Evolutionary conservation across 1,140 invertebrate species (phyloP).

Genomic region (Drosophila equinoxialis): DNA sequence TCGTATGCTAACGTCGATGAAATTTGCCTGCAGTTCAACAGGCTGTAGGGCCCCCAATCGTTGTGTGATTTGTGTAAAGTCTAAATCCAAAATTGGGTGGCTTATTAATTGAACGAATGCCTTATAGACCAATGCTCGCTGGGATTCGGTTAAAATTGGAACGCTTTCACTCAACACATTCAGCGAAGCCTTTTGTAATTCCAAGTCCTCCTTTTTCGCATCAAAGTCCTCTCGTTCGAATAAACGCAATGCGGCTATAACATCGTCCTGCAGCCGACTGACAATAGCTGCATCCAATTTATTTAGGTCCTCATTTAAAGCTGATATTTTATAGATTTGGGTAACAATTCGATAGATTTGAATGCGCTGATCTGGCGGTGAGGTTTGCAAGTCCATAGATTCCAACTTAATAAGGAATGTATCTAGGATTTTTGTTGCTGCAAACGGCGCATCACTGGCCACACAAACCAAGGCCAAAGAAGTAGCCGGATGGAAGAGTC

Average conservation of each 20-base stretch:
- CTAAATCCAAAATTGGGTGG: slow-evolving; percentile 64
- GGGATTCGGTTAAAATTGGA: slow-evolving; percentile 59
- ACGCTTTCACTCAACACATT: slow-evolving; percentile 60
- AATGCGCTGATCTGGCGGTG: slow-evolving; percentile 51
- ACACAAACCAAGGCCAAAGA: slow-evolving; percentile 74
- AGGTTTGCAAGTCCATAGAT: slow-evolving; percentile 7
- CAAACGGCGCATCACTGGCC: slow-evolving; percentile 66
- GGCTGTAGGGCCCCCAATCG: slow-evolving; percentile 66
- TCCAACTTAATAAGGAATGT: slow-evolving; percentile 68
- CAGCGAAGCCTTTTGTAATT: slow-evolving; percentile 64
- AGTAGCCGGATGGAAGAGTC: slow-evolving; percentile 68
- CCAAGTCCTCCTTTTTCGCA: slow-evolving; percentile 44
- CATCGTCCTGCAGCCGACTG: slow-evolving; percentile 59
- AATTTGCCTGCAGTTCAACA: slow-evolving; percentile 71
- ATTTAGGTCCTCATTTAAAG: slow-evolving; percentile 36
- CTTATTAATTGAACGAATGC: slow-evolving; percentile 64
- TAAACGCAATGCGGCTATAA: slow-evolving; percentile 54
- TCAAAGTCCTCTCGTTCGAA: slow-evolving; percentile 53
- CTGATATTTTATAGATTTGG: slow-evolving; percentile 63
- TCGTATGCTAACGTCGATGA: slow-evolving; percentile 62
- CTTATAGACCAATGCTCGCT: slow-evolving; percentile 72
- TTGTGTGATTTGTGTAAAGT: slow-evolving; percentile 59
- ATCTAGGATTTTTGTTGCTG: slow-evolving; percentile 71
- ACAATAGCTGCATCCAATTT: slow-evolving; percentile 43
- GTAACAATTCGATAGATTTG: slow-evolving; percentile 65